phyloP scores from a whole-genome alignment of 2,113 vertebrate species.

The Myotis davidii region DNA sequence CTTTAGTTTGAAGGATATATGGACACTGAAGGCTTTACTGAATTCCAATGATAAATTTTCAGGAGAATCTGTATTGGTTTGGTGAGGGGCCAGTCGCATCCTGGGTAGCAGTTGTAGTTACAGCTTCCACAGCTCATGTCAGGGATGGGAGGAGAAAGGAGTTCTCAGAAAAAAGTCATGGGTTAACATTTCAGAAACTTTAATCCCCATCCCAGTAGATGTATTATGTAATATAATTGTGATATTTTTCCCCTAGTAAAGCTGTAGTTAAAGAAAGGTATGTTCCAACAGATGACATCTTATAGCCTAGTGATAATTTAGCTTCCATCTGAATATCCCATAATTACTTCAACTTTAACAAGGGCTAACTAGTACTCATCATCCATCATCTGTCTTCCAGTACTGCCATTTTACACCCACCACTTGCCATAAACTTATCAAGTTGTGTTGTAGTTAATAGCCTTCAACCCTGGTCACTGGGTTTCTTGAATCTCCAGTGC shows the following conservation, averaged over 20 bases:
- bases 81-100: neutral
- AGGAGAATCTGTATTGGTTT: neutral
- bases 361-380: neutral
- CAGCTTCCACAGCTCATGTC: neutral
- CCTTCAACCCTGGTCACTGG: neutral
- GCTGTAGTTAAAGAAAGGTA: neutral
- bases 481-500: neutral
- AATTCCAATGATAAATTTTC: neutral
- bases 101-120: neutral
- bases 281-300: neutral
- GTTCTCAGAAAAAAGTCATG: neutral
- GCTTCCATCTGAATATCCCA: neutral
- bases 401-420: neutral
- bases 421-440: neutral
- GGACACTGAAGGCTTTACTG: neutral
- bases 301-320: conserved; percentile 32
- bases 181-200: neutral
- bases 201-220: neutral
- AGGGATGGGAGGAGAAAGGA: neutral
- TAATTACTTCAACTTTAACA: conserved; percentile 17
- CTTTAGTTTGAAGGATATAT: neutral
- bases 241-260: neutral
- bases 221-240: neutral
- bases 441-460: neutral
- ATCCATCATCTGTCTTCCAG: neutral